phyloP scores from a whole-genome alignment of 2,113 vertebrate genomes.

The Tyrannus savana region DNA sequence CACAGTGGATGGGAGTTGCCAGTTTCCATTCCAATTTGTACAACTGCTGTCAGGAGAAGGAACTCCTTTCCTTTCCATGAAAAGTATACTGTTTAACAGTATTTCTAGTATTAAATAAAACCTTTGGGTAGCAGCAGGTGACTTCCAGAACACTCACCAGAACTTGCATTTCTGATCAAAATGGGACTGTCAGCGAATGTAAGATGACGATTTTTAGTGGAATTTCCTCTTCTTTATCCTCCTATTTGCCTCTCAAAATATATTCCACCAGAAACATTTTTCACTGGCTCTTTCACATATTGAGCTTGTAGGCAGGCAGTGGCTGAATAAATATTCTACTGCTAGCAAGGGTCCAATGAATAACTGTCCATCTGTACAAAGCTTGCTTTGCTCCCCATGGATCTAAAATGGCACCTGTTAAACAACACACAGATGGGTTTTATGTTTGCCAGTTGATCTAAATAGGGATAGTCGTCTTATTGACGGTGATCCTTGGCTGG shows the following conservation, averaged over 20 bases:
- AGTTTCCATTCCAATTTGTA: background rate
- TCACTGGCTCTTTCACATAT: background rate
- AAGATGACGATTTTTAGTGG: background rate
- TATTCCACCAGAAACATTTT: conserved; percentile 35
- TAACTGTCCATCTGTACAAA: conserved; percentile 64
- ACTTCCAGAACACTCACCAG: background rate
- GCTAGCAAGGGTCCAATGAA: conserved; percentile 34
- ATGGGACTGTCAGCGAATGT: background rate
- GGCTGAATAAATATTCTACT: conserved; percentile 45
- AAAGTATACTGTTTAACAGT: background rate
- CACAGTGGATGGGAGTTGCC: background rate
- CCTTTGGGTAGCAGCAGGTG: background rate
- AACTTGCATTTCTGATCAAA: background rate
- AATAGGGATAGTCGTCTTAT: conserved; percentile 27
- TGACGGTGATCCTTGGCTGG: conserved; percentile 45
- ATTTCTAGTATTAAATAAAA: background rate
- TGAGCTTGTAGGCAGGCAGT: conserved; percentile 21
- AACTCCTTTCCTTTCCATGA: background rate
- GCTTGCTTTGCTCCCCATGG: conserved; percentile 57
- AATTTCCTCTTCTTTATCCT: conserved; percentile 28
- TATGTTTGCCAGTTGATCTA: conserved; percentile 64
- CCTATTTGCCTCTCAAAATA: background rate
- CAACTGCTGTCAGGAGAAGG: background rate
- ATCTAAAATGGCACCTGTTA: conserved; percentile 70
- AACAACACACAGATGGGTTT: conserved; percentile 66